These are phyloP conservation scores for Leptoclinus maculatus DNA, from an alignment of 2,797 vertebrate species.

Conservation along the genomic window DNA sequence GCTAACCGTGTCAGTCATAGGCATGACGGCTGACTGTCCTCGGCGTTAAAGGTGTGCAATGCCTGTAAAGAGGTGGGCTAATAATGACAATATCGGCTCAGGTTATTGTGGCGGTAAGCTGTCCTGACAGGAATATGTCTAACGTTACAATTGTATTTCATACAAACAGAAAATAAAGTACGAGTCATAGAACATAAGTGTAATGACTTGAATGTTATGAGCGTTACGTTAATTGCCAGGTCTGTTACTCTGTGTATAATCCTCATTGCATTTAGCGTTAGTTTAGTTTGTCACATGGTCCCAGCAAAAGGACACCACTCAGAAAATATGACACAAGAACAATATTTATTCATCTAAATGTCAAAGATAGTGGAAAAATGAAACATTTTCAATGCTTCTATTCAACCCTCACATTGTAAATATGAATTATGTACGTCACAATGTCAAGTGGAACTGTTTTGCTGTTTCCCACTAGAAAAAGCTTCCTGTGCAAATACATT, in stretches of 20 bases:
- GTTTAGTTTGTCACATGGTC: not conserved
- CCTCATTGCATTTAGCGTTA: not conserved
- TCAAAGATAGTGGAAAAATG: not conserved
- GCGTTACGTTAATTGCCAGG: not conserved
- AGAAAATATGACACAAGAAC: not conserved
- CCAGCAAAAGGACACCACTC: no score
- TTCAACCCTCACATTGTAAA: not conserved
- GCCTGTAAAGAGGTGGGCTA: not conserved
- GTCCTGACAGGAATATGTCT: not conserved
- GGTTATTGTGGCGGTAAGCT: not conserved
- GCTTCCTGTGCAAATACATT: not conserved
- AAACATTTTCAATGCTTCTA: not conserved
- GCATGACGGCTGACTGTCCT: constrained; percentile 13
- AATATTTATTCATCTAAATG: not conserved
- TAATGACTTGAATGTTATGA: not conserved
- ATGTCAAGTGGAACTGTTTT: not conserved
- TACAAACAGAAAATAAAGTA: not conserved
- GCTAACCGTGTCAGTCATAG: constrained; percentile 12
- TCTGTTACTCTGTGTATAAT: not conserved
- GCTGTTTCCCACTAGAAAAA: not conserved
- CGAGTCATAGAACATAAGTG: no score
- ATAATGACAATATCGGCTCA: not conserved
- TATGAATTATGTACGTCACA: not conserved
- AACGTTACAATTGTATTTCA: not conserved
- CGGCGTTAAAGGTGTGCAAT: constrained; percentile 2